Evolutionary conservation across 2,888 invertebrate genomes (phyloP), one percentile per base, ranked within the genome.

Genomic region (Amaurobius ferox): DNA sequence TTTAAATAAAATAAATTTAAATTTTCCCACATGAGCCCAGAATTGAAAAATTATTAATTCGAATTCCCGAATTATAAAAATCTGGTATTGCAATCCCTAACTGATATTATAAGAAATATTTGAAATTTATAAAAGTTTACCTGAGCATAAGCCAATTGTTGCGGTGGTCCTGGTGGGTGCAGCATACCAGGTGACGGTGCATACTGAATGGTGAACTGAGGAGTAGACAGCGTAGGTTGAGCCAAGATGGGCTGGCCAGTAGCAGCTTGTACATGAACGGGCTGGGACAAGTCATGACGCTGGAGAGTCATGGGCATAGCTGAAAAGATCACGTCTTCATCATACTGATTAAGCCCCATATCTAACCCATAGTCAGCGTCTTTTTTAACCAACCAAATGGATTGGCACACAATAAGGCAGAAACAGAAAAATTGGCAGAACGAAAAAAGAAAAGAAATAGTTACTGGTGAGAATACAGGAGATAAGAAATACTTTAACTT

Each of bases 191-290:
- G 86, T 6, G 86, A 81, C 61, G 87, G 88, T 7, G 88, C 68
- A 68, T 89, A 89, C 62, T 87, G 88, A 28, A 89, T 87, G 3
- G 87, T 64, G 19, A 88, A 86, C 55, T 89, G 88, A 19, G 89
- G 89, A 26, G 88, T 92, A 89, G 94, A 95, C 90, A 96, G 93
- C 13, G 96, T 95, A 26, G 95, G 95, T 28, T 96, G 95, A 55
- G 96, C 95, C 90, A 97, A 92, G 83, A 97, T 93, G 3, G 97
- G 97, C 91, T 96, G 96, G 0, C 97, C 97, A 44, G 96, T 96
- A 30, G 90, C 90, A 87, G 94, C 94, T 80, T 95, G 95, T 88
- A 96, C 95, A 90, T 96, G 96, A 93, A 96, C 95, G 90, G 95
- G 94, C 23, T 94, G 94, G 72, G 94, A 93, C 90, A 94, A 92